Evolutionary conservation across 2,797 vertebrate species (phyloP), one percentile per base, ranked within the genome.

Genomic region (Neomorphus geoffroyi): DNA sequence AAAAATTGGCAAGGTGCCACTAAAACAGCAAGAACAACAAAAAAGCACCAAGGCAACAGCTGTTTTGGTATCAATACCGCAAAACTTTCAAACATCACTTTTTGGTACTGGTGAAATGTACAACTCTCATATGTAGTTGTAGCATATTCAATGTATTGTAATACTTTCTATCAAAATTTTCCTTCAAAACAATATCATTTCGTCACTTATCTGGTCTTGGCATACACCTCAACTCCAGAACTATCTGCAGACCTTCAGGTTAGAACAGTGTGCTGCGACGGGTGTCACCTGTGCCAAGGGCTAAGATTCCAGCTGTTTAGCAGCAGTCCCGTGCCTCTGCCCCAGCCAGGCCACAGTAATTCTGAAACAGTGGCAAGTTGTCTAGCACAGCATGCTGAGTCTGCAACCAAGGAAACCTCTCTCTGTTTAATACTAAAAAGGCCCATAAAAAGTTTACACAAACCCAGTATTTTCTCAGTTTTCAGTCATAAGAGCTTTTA

Each of bases 221-320:
- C 32, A 39, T 1, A 4, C 11, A 7, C 6, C 30, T 33, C 2
- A 0, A 45, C n/a, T n/a, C 21, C 74, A 60, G 60, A 67, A 13
- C 16, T 22, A 64, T 8, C 5, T 3, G 24, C 15, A 23, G 0
- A 6, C 26, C 48, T 24, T 15, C 4, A 1, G 54, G 32, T 24
- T 11, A 8, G 4, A 26, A 11, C 23, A 2, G 3, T 0, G 4
- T 2, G 23, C 50, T 58, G 1, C 0, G 21, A 16, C 32, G 75
- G 58, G 58, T 46, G 67, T 41, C 35, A 32, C 33, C 30, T 17
- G 8, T 6, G 58, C 0, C 1, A 3, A 16, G 39, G 37, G 28
- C 71, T 72, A 39, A 37, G 66, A 18, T 4, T 9, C 41, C 53
- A 69, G 35, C 45, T 58, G 58, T 3, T 23, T 1, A 3, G 28